Percentiles rank a stretch among this genome's conserved stretches.
These are phyloP conservation scores for Drusus annulatus DNA, from an alignment of 1,140 invertebrate species.

Conservation along the genomic window DNA sequence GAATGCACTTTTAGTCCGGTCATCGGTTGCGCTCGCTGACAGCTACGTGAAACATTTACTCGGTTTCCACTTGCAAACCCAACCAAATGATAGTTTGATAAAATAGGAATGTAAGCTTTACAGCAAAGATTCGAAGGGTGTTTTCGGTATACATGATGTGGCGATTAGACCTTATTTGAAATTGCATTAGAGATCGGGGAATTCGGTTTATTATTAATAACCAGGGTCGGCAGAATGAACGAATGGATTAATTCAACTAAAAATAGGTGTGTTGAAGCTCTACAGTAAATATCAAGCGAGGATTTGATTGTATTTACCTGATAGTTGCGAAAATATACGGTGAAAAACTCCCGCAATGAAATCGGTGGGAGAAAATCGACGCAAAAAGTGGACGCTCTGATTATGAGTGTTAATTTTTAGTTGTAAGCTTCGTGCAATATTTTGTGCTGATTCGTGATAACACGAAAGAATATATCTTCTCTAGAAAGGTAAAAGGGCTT, in stretches of 20 bases:
- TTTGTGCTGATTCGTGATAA: too few relatives aligned
- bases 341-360: background rate
- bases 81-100: background rate
- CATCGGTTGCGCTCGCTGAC: conserved; percentile 27
- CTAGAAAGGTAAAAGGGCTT: too few relatives aligned
- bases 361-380: too few relatives aligned
- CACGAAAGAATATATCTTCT: too few relatives aligned
- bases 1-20: conserved; percentile 15
- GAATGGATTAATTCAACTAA: conserved; percentile 27
- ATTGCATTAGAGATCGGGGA: background rate
- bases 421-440: too few relatives aligned
- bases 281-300: conserved; percentile 10
- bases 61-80: background rate
- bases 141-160: background rate
- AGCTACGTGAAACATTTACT: conserved; percentile 23
- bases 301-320: conserved; percentile 35
- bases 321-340: conserved; percentile 29
- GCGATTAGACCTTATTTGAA: background rate
- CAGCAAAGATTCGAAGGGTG: background rate
- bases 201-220: conserved; percentile 37
- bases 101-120: background rate
- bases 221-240: conserved; percentile 8
- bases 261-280: conserved; percentile 29
- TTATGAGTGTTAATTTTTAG: too few relatives aligned
- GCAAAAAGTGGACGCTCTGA: too few relatives aligned